A percentile compares a stretch with the other conserved stretches of the same genome.
Conservation (phyloP, 2,797 vertebrate species). For the Vultur gryphus region DNA sequence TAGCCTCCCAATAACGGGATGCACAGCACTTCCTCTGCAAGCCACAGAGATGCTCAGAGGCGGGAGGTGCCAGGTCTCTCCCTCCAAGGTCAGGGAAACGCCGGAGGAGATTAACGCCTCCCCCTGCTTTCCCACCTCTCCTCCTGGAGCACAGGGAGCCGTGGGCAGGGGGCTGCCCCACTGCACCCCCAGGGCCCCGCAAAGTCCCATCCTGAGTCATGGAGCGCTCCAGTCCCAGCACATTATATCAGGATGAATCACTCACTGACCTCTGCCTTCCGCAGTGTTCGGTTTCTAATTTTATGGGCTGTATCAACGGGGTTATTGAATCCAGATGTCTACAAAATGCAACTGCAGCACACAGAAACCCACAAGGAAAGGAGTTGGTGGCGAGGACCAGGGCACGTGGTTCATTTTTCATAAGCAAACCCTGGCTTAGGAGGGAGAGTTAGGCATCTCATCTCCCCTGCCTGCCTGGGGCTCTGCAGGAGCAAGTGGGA, state of each 20-base stretch:
- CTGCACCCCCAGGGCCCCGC: slow-evolving; percentile 2
- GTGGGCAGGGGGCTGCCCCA: slow-evolving; percentile 27
- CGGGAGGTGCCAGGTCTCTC: neutral
- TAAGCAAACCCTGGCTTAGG: neutral
- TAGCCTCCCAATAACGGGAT: neutral
- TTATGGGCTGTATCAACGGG: slow-evolving; percentile 65
- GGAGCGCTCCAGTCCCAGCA: neutral
- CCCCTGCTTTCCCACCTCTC: slow-evolving; percentile 58
- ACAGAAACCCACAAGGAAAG: slow-evolving; percentile 29
- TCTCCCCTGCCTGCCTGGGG: neutral
- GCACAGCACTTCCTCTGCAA: neutral
- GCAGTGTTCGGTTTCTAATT: slow-evolving; percentile 66
- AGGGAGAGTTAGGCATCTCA: neutral
- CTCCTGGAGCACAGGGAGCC: neutral
- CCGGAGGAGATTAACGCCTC: neutral
- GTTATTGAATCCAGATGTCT: slow-evolving; percentile 74
- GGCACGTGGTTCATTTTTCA: slow-evolving; percentile 15
- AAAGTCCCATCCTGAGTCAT: slow-evolving; percentile 6
- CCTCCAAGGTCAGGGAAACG: neutral
- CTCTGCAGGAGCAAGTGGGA: neutral
- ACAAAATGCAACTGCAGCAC: slow-evolving; percentile 51
- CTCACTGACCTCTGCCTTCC: slow-evolving; percentile 65
- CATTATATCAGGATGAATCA: slow-evolving; percentile 66
- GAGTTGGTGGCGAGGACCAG: neutral
- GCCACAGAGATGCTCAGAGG: neutral